Percentiles rank a stretch among this genome's conserved stretches.
Evolutionary conservation across 2,113 vertebrate genomes (phyloP).

Genomic region (Halcyon malimbica): DNA sequence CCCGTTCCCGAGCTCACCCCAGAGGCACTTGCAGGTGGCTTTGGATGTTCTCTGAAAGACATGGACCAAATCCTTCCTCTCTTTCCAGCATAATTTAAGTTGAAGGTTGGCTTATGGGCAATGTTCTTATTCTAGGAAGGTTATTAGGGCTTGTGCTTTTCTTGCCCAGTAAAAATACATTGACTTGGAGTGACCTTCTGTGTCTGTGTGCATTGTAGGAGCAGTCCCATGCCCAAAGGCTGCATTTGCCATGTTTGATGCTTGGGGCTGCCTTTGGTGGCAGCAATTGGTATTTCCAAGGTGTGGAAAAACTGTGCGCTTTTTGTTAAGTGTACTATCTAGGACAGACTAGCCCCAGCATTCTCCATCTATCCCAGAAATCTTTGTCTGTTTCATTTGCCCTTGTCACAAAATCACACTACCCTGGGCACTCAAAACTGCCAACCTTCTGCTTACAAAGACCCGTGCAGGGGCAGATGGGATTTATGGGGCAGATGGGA

Average conservation of each 20-base stretch:
- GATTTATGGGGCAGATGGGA: neutral
- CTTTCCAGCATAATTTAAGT: neutral
- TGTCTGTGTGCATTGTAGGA: neutral
- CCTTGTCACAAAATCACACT: accelerated
- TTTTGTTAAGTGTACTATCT: neutral
- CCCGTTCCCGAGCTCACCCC: neutral
- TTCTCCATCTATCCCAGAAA: neutral
- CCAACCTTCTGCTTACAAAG: neutral
- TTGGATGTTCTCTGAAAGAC: neutral
- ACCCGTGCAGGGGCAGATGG: neutral
- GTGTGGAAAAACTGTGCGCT: neutral
- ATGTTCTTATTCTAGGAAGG: neutral
- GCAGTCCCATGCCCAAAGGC: neutral
- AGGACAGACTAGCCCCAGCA: neutral
- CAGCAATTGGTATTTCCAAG: neutral
- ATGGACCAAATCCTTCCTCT: neutral
- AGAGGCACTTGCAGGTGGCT: neutral
- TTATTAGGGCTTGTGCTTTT: neutral
- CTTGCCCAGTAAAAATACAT: neutral
- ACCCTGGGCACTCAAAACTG: neutral
- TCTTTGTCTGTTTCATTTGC: neutral
- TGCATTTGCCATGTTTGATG: neutral
- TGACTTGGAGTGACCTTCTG: neutral
- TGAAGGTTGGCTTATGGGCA: neutral
- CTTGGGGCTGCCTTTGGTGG: neutral